phyloP scores from a whole-genome alignment of 2,113 vertebrate genomes.

The Fregata magnificens region DNA sequence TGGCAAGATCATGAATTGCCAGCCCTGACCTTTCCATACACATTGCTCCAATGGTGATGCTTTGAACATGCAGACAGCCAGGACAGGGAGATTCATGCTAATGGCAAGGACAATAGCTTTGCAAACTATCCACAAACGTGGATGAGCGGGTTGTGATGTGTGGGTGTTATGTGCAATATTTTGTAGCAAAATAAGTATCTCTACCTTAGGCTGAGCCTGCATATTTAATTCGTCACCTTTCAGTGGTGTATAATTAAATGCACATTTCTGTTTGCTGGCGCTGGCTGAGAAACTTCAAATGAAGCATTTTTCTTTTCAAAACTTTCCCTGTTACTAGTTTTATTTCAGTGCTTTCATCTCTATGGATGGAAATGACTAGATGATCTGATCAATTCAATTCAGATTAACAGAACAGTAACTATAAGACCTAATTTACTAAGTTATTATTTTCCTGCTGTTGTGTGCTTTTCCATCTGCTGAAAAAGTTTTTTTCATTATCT shows the following conservation, averaged over 20 bases:
- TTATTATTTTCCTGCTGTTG: neutral
- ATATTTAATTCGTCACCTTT: slow-evolving; percentile 31
- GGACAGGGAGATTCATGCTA: neutral
- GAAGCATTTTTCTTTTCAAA: neutral
- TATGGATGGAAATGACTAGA: neutral
- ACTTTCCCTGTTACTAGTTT: neutral
- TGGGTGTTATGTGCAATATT: neutral
- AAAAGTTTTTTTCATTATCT: neutral
- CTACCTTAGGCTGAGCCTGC: neutral
- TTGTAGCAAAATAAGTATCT: neutral
- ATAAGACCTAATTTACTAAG: neutral
- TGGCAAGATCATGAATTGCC: neutral
- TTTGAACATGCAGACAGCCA: neutral
- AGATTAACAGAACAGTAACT: neutral
- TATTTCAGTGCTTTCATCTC: neutral
- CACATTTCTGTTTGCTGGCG: neutral
- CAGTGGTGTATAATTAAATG: neutral
- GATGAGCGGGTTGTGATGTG: neutral
- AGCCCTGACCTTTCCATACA: slow-evolving; percentile 1
- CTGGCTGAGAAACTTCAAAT: neutral
- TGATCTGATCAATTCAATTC: neutral
- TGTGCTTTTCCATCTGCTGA: neutral
- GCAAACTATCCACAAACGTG: neutral
- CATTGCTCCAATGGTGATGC: neutral
- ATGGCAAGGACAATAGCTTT: neutral